These are phyloP conservation scores for Dendronephthya gigantea DNA, from an alignment of 64 coral and sea anemone species.

Conservation along the genomic window DNA sequence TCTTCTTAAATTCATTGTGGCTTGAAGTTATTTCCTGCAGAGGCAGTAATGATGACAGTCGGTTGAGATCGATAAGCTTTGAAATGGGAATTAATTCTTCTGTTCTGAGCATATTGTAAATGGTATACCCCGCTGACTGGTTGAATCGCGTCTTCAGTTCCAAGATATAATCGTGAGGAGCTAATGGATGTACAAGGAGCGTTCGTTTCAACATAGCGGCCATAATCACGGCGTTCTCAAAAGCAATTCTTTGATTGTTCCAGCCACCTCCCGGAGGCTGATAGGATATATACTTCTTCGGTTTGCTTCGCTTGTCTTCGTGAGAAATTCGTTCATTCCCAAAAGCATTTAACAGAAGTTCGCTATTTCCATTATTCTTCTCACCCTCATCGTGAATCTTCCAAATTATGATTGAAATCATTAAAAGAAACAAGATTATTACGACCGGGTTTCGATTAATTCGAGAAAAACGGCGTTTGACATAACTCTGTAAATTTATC, in stretches of 20 bases:
- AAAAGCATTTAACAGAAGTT: not conserved
- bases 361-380: not conserved
- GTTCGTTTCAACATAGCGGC: conserved; percentile 73
- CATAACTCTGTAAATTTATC: no score
- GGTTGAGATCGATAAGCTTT: conserved; percentile 58
- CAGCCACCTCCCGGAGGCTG: conserved; percentile 95
- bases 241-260: conserved; percentile 96
- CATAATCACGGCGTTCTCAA: conserved; percentile 90
- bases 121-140: conserved; percentile 27
- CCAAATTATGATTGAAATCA: no score
- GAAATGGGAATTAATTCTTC: conserved; percentile 60
- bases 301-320: not conserved
- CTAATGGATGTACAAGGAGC: conserved; percentile 77
- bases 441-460: no score
- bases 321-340: not conserved
- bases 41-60: conserved; percentile 50
- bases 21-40: conserved; percentile 59
- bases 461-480: no score
- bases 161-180: conserved; percentile 60
- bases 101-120: conserved; percentile 51
- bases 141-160: conserved; percentile 14
- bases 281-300: conserved; percentile 66
- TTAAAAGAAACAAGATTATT: no score
- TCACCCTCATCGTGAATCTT: not conserved
- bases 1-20: conserved; percentile 45